Conservation (phyloP, 2,888 invertebrate species). For the Brachyptera putata region DNA sequence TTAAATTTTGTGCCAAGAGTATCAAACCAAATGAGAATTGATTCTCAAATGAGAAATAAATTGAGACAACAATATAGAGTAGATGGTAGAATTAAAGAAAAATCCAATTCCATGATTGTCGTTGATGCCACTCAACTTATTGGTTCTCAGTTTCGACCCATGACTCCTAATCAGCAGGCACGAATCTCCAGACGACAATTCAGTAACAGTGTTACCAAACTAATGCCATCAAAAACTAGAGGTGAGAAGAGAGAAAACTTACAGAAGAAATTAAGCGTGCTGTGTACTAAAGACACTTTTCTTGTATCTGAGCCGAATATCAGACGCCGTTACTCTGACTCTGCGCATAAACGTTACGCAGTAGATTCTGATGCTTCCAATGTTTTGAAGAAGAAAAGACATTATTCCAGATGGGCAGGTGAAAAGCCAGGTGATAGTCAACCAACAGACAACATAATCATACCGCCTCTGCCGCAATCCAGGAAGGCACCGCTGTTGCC, state of each 20-base stretch:
- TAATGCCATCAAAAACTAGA: too few species aligned
- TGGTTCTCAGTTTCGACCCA: too few species aligned
- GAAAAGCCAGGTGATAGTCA: not conserved
- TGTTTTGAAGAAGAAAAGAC: not conserved
- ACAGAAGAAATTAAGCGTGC: not conserved
- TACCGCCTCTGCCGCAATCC: not conserved
- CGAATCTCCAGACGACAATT: not conserved
- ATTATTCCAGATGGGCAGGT: not conserved
- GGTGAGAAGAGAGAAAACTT: not conserved
- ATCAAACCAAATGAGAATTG: too few species aligned
- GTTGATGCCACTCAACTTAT: too few species aligned
- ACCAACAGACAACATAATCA: too few species aligned
- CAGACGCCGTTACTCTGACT: not conserved
- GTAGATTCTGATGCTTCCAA: not conserved
- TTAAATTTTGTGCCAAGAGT: too few species aligned
- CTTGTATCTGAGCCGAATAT: not conserved
- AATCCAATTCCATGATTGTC: too few species aligned
- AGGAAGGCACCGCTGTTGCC: not conserved
- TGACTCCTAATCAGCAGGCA: too few species aligned
- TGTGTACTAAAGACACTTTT: not conserved
- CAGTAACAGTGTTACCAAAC: not conserved
- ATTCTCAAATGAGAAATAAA: too few species aligned
- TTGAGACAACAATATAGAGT: too few species aligned
- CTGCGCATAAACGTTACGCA: not conserved
- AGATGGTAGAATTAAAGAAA: too few species aligned